Base-by-base conservation (phyloP, 2,797 vertebrate genomes). In the Loriculus beryllinus region DNA sequence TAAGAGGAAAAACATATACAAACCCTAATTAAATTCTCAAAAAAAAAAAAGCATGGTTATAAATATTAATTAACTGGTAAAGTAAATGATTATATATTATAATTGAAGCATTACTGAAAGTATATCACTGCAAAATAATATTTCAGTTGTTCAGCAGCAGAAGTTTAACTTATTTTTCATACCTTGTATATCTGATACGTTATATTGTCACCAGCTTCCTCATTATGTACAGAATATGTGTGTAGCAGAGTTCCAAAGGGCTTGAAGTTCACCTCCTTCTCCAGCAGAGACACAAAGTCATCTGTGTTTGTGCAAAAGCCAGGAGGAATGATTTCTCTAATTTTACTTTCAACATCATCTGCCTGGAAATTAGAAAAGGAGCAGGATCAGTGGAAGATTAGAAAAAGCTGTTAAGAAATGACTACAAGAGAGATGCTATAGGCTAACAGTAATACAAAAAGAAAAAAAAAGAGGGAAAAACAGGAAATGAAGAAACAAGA, bases 101-200 rank as follows among this genome's bases (percentile, higher is more conserved):
- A 86, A 74, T 45, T 57, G 54, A 68, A 79, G 86, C 48, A 69
- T 37, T 57, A 88, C 25, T 87, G 49, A 77, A 95, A 85, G 69
- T 23, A 56, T 64, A 71, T 48, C 14, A 69, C 35, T 45, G 85
- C 29, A 65, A 86, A 94, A 89, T 18, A 67, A 87, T 72, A 23
- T 20, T 72, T 67, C 51, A 1, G 9, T 47, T 92, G 42, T n/a
- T 86, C 29, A 57, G 62, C 93, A 89, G 25, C 26, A 64, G 29
- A 49, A 80, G 37, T 87, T 83, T 40, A 42, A 71, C 5, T 67
- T 71, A 21, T 77, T 94, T 92, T 96, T 94, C 87, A 33, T 98
- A 99, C 99, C 98, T 99, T 99, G 91, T 99, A 98, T 96, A 99
- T 99, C 97, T 99, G 98, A 93, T 99, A 99, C 0, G 98, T 98